Evolutionary conservation across 2,113 vertebrate species (phyloP), one percentile per base, ranked within the genome.

Genomic region (Pholis gunnellus): DNA sequence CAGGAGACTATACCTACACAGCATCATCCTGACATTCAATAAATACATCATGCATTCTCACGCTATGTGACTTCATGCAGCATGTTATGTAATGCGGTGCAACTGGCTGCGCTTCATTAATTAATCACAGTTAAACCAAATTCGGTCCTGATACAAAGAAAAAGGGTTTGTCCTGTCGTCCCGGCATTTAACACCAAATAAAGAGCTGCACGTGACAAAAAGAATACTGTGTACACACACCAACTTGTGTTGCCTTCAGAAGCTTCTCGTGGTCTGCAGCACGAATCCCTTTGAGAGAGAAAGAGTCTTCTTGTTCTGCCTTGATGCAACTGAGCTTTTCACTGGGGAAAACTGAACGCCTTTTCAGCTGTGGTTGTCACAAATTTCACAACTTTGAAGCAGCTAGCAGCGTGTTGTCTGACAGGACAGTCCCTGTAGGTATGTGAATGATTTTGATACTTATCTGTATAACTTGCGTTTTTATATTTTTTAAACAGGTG

Each of bases 261-360:
- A 25, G 44, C 68, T 75, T 75, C 44, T 87, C 42, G 17, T 74
- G 80, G 72, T 75, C 79, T 77, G 63, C 71, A 81, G 81, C 71
- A 29, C 46, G n/a, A 67, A 81, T 78, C 56, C 73, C 76, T 81
- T 61, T 72, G 89, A 90, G 87, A 90, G 87, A 75, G 44, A 72
- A 79, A 86, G 54, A 83, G 54, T 82, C 66, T 80, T 77, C 83
- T 89, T 87, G 61, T 87, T 92, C 82, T 81, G 65, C 48, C 61
- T 86, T 84, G 72, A 72, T 68, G 63, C 73, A 77, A 69, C 75
- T 72, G 36, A 90, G 71, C 77, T 52, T 81, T 76, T 71, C 88
- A 59, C 87, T 64, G 59, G 84, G 83, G 82, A 71, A 56, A 79
- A 59, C 60, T 75, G 54, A 15, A 27, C 20, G 52, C 67, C 78